Conservation (phyloP, 2,888 invertebrate species). For the Mesodorylaimus sp. region DNA sequence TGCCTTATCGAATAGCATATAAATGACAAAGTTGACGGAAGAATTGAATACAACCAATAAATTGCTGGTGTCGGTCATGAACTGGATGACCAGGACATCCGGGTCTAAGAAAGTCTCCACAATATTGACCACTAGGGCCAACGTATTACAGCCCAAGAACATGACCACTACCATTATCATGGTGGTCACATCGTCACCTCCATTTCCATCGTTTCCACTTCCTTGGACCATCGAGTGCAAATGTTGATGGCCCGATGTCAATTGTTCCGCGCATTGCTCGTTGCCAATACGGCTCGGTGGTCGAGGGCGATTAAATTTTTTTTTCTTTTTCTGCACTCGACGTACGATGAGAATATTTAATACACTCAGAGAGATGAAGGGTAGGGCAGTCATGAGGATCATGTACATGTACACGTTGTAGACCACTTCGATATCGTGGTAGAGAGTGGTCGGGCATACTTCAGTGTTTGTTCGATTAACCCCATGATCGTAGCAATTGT, state of each 20-base stretch:
- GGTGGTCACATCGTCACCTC: conserved; percentile 25
- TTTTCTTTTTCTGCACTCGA: conserved; percentile 4
- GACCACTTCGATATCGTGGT: conserved; percentile 3
- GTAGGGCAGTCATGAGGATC: conserved; percentile 28
- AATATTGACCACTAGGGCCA: conserved; percentile 14
- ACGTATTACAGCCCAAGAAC: conserved; percentile 27
- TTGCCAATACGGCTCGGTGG: too few relatives aligned
- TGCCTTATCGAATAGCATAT: conserved; percentile 23
- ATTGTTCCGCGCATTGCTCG: too few relatives aligned
- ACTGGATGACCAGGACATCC: conserved; percentile 7
- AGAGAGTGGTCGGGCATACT: conserved; percentile 14
- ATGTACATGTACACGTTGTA: conserved; percentile 28
- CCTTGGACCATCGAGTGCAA: too few relatives aligned
- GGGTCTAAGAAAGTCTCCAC: conserved; percentile 8
- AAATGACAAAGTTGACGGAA: conserved; percentile 28
- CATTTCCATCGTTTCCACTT: too few relatives aligned
- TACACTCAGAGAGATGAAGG: conserved; percentile 25
- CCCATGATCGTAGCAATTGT: conserved; percentile 22
- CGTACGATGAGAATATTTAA: conserved; percentile 24
- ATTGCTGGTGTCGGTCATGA: conserved; percentile 23
- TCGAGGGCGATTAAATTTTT: too few relatives aligned
- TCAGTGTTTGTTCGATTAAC: conserved; percentile 14
- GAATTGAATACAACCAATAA: conserved; percentile 29
- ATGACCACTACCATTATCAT: conserved; percentile 30
- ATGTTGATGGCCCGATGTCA: too few relatives aligned